Base-by-base conservation (phyloP, 2,888 invertebrate genomes). In the Chloroclystis v-ata region DNA sequence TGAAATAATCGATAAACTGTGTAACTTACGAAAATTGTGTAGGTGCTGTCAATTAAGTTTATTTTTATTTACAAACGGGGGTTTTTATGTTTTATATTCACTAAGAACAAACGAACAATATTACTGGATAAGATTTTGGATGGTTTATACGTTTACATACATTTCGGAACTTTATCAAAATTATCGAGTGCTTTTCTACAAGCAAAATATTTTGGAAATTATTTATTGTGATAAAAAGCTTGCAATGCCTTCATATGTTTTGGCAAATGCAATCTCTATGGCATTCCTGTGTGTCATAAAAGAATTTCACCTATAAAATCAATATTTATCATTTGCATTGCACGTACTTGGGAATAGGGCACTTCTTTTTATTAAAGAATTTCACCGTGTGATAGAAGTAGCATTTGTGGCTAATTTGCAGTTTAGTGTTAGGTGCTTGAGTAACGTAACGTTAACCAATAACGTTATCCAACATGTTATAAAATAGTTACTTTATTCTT, bases 191-290 rank as follows among this genome's bases (percentile, higher is more conserved):
- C 42, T 42, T n/a, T n/a, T 44, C 29, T 52, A 52, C 48, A 49
- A 49, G 43, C 37, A 29, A 33, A 28, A 24, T 37, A 50, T 42
- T 41, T 30, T 56, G 49, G 52, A 46, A 47, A 41, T 40, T 54
- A 56, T 55, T 53, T 58, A 57, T 57, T 53, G 43, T 40, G 43
- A 53, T 39, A 48, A 50, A 40, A 37, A 8, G 14, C 20, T 54
- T 66, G 65, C 60, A 58, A 55, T 51, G 80, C 86, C 85, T 86
- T 85, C 82, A 86, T 86, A 83, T 86, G 85, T 86, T 86, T 85
- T 85, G 86, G 84, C 76, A 49, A 32, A 48, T 54, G 56, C 47
- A 49, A 48, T 49, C 37, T 37, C 28, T 55, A 56, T 62, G 61
- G 58, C 66, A 61, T 65, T 63, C 57, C 58, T 51, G 40, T 39